phyloP scores from a whole-genome alignment of 2,113 vertebrate genomes.

The Hymenochirus boettgeri region DNA sequence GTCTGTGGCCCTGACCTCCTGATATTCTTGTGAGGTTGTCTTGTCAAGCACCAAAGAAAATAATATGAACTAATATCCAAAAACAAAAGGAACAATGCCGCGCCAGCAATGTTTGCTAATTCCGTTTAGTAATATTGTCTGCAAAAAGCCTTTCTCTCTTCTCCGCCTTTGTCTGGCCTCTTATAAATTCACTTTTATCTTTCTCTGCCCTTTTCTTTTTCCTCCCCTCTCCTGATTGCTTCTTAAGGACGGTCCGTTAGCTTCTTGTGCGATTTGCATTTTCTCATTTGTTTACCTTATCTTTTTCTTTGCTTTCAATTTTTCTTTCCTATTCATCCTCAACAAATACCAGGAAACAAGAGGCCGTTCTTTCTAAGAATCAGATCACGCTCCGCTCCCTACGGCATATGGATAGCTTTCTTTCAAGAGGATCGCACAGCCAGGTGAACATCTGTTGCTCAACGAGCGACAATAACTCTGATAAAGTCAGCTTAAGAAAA shows the following conservation, averaged over 20 bases:
- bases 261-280: constrained; percentile 39
- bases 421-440: constrained; percentile 56
- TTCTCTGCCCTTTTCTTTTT: constrained; percentile 6
- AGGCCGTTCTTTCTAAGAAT: constrained; percentile 54
- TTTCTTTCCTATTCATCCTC: constrained; percentile 37
- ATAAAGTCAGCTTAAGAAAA: constrained; percentile 56
- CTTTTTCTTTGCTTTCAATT: constrained; percentile 37
- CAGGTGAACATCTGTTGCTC: constrained; percentile 68
- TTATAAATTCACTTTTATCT: constrained; percentile 41
- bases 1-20: neutral
- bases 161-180: constrained; percentile 20
- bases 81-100: constrained; percentile 12
- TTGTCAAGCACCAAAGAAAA: constrained; percentile 2
- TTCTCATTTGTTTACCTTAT: constrained; percentile 42
- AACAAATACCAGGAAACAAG: constrained; percentile 51
- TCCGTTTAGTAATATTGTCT: constrained; percentile 37
- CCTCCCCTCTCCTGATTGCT: constrained; percentile 29
- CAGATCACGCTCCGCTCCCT: constrained; percentile 46
- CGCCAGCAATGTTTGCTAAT: constrained; percentile 34
- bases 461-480: constrained; percentile 60
- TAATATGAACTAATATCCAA: neutral
- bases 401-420: constrained; percentile 59
- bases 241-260: constrained; percentile 35
- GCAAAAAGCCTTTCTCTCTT: constrained; percentile 29
- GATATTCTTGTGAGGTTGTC: constrained; percentile 11